Base-by-base conservation (phyloP, 2,888 invertebrate genomes). In the Drosophila macrothrix region DNA sequence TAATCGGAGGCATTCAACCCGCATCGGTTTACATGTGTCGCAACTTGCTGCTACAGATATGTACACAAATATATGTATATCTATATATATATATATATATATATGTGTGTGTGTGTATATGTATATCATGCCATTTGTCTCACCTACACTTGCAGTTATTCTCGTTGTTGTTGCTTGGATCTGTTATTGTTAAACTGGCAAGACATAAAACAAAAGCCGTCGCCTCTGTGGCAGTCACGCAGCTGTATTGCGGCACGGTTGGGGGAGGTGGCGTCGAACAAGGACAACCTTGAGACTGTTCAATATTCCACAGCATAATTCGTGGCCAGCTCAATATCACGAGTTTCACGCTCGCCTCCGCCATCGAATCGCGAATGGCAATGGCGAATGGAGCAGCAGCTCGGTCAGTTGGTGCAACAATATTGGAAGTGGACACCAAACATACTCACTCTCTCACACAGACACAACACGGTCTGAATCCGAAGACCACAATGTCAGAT, bases 241-340 rank as follows among this genome's bases (percentile, higher is more conserved):
- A 73, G 71, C 54, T 73, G 61, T 73, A 25, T 33, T 70, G 50
- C 41, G 37, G 46, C 39, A 31, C 14, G 43, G 53, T 41, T 33
- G 56, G 43, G 49, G 49, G 63, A 37, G 39, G 19, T 43, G 52
- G 49, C 46, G 61, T 50, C n/a, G 61, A 55, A 58, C 73, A 69
- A 55, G 80, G 68, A 74, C 76, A 83, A 83, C 85, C 85, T 85
- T 90, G 85, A 80, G 67, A 78, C 86, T 80, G 80, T 88, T 85
- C 85, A 85, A 90, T 88, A 90, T 80, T 83, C 86, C 83, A 54
- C 80, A 73, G 62, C 78, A 88, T 85, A 88, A 85, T 90, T 88
- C 88, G 83, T 88, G 88, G 80, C 64, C 71, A 80, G 76, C 76
- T 85, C 80, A 53, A 82, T 82, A 76, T 80, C 86, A 85, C 88